Evolutionary conservation across 1,140 invertebrate genomes (phyloP).

Genomic region (Lordiphosa clarofinis): DNA sequence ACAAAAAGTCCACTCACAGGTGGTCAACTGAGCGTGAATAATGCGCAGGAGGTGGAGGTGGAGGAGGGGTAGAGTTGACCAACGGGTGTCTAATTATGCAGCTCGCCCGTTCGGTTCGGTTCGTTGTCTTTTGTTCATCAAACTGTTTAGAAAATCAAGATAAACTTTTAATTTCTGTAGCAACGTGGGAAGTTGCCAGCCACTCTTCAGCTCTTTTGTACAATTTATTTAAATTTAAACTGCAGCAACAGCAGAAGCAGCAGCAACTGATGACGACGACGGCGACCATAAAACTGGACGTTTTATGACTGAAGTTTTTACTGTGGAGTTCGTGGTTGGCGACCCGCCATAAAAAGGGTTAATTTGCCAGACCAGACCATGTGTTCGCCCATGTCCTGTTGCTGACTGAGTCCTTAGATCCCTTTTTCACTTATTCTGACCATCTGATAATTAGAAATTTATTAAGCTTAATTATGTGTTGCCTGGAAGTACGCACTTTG

Average conservation of each 20-base stretch:
- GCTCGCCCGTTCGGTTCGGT: slow-evolving; percentile 28
- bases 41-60: slow-evolving; percentile 29
- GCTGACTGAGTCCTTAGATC: slow-evolving; percentile 48
- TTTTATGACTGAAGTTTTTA: slow-evolving; percentile 67
- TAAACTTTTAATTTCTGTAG: slow-evolving; percentile 70
- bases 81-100: slow-evolving; percentile 75
- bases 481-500: slow-evolving; percentile 65
- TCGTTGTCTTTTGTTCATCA: slow-evolving; percentile 67
- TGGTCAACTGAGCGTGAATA: slow-evolving; percentile 76
- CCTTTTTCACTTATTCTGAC: slow-evolving; percentile 66
- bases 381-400: slow-evolving; percentile 26
- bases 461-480: slow-evolving; percentile 78
- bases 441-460: slow-evolving; percentile 78
- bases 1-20: slow-evolving; percentile 60
- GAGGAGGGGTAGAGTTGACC: slow-evolving; percentile 8
- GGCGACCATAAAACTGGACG: slow-evolving; percentile 52
- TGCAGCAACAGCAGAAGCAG: slow-evolving; percentile 37
- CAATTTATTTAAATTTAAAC: slow-evolving; percentile 77
- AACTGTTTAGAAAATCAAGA: slow-evolving; percentile 74
- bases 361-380: slow-evolving; percentile 59
- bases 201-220: slow-evolving; percentile 51
- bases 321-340: slow-evolving; percentile 23
- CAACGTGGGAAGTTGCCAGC: slow-evolving; percentile 59
- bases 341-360: slow-evolving; percentile 51
- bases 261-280: slow-evolving; percentile 7